Percentiles rank a stretch among this genome's conserved stretches.
Evolutionary conservation across 1,140 invertebrate species (phyloP).

Genomic region (Vanessa atalanta): DNA sequence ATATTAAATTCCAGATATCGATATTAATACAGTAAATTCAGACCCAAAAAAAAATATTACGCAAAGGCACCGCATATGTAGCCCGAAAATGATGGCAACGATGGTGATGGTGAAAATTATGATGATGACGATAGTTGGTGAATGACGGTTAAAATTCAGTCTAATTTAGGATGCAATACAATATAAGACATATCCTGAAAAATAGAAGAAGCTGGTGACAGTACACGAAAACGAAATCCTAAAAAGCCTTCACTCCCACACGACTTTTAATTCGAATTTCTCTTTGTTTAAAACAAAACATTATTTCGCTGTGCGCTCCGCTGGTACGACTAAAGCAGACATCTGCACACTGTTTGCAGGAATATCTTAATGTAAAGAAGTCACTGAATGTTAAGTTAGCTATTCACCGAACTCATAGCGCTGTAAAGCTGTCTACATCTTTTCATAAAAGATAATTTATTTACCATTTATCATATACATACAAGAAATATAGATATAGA

Average conservation of each 20-base stretch:
- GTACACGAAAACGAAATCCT: neutral
- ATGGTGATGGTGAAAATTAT: too few relatives aligned
- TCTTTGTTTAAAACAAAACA: constrained; percentile 31
- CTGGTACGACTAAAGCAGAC: constrained; percentile 32
- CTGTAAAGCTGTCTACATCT: neutral
- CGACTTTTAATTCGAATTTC: constrained; percentile 23
- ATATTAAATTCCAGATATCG: too few relatives aligned
- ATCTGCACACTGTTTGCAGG: constrained; percentile 34
- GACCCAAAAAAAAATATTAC: too few relatives aligned
- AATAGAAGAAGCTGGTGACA: neutral
- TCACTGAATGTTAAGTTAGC: neutral
- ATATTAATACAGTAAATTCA: too few relatives aligned
- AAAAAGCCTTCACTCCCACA: constrained; percentile 8
- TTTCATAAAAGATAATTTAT: neutral
- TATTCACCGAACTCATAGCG: neutral
- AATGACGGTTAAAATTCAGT: too few relatives aligned
- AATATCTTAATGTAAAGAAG: constrained; percentile 21
- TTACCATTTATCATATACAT: too few relatives aligned
- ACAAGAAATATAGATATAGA: neutral
- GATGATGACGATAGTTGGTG: too few relatives aligned
- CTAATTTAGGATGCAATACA: too few relatives aligned
- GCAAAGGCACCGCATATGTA: too few relatives aligned
- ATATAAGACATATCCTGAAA: too few relatives aligned
- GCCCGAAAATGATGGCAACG: too few relatives aligned
- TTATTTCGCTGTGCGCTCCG: constrained; percentile 27